A percentile compares a stretch with the other conserved stretches of the same genome.
These are phyloP conservation scores for Cyprinus carpio DNA, from an alignment of 2,113 vertebrate species.

Conservation along the genomic window DNA sequence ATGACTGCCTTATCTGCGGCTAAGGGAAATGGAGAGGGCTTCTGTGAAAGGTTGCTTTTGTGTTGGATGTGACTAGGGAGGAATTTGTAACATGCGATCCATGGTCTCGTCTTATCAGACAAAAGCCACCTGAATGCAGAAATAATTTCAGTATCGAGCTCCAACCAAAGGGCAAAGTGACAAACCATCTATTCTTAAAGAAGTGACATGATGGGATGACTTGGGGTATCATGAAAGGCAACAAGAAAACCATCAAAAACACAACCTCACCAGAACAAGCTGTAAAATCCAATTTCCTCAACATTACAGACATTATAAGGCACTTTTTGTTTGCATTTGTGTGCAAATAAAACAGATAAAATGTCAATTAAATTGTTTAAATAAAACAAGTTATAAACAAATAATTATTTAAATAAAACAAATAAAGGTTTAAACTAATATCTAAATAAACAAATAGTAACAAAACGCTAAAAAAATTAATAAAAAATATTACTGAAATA, in stretches of 20 bases:
- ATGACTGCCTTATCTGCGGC: conserved; percentile 43
- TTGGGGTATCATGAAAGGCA: background rate
- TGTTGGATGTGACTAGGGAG: background rate
- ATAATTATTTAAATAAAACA: too few species aligned
- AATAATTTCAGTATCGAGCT: background rate
- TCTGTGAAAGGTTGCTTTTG: conserved; percentile 24
- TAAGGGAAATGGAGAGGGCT: conserved; percentile 19
- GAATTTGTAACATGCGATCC: conserved; percentile 18
- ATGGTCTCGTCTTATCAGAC: conserved; percentile 27
- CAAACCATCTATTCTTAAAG: conserved; percentile 6
- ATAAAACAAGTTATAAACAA: too few species aligned
- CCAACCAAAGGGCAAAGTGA: background rate
- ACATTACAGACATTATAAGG: background rate
- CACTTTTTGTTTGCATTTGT: background rate
- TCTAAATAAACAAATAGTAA: too few species aligned
- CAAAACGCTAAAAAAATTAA: too few species aligned
- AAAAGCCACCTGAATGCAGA: background rate
- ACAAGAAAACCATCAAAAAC: background rate
- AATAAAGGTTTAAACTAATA: too few species aligned
- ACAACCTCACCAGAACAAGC: background rate
- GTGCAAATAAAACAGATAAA: background rate
- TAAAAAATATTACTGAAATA: too few species aligned
- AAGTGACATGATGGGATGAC: background rate
- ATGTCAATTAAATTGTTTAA: too few species aligned
- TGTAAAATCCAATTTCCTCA: background rate